Evolutionary conservation across 2,888 invertebrate genomes (phyloP).

Genomic region (Helobdella robusta): DNA sequence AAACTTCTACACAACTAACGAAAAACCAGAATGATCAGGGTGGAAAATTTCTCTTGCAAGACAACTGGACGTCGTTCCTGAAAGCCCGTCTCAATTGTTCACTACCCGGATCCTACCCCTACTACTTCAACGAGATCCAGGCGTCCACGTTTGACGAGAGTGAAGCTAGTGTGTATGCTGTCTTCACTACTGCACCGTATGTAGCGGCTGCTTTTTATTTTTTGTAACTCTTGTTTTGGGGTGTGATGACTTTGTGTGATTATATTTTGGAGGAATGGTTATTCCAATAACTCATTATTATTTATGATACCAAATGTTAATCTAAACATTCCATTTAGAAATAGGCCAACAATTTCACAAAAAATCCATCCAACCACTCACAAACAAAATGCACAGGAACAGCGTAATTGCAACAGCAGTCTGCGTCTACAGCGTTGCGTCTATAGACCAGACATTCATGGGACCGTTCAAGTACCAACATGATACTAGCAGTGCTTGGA

Average conservation of each 20-base stretch:
- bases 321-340: no score
- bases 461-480: constrained; percentile 79
- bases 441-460: constrained; percentile 69
- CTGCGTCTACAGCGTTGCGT: constrained; percentile 75
- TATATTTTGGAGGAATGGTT: no score
- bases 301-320: no score
- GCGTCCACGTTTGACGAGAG: constrained; percentile 54
- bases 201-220: constrained; percentile 28
- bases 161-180: constrained; percentile 59
- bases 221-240: no score
- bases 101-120: constrained; percentile 70
- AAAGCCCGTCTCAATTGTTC: constrained; percentile 90
- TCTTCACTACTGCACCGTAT: constrained; percentile 74
- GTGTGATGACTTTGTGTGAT: no score
- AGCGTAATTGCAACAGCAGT: no score
- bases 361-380: no score
- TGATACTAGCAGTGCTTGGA: constrained; percentile 67
- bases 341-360: no score
- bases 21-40: constrained; percentile 67
- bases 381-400: no score
- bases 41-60: constrained; percentile 61
- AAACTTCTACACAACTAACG: no score
- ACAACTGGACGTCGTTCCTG: constrained; percentile 84
- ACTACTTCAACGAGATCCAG: constrained; percentile 93
- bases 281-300: no score